Conservation (phyloP, 2,113 vertebrate genomes). For the Gnathonemus echidnorhynchus region DNA sequence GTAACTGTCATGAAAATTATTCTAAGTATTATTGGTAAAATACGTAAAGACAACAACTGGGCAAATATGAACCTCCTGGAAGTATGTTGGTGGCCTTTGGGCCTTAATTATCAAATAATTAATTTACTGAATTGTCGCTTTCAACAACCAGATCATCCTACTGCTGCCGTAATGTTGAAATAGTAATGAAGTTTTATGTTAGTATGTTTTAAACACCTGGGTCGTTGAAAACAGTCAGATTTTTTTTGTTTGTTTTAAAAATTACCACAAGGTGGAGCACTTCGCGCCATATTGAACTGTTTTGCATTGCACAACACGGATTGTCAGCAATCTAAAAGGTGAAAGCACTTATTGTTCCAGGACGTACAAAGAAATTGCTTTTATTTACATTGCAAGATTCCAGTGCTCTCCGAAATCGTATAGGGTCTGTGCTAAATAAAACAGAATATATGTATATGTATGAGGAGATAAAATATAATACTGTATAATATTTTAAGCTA, state of each 20-base stretch:
- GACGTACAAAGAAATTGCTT: background rate
- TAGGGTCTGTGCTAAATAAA: background rate
- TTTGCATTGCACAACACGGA: background rate
- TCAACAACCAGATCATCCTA: background rate
- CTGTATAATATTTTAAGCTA: background rate
- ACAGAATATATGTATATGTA: background rate
- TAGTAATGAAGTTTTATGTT: background rate
- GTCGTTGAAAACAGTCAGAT: background rate
- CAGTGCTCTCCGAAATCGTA: background rate
- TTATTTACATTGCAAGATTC: background rate
- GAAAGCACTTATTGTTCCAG: background rate
- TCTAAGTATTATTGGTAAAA: background rate
- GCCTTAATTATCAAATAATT: background rate
- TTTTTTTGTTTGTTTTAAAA: background rate
- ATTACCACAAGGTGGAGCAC: constrained; percentile 49
- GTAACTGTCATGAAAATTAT: background rate
- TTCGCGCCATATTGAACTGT: constrained; percentile 27
- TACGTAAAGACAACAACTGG: background rate
- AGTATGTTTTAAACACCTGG: background rate
- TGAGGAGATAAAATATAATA: background rate
- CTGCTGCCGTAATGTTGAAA: background rate
- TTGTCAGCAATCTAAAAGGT: background rate
- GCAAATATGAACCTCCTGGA: background rate
- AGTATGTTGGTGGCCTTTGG: background rate
- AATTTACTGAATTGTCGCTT: background rate